phyloP scores from a whole-genome alignment of 2,797 vertebrate species.

The Phrynocephalus vlangalii region DNA sequence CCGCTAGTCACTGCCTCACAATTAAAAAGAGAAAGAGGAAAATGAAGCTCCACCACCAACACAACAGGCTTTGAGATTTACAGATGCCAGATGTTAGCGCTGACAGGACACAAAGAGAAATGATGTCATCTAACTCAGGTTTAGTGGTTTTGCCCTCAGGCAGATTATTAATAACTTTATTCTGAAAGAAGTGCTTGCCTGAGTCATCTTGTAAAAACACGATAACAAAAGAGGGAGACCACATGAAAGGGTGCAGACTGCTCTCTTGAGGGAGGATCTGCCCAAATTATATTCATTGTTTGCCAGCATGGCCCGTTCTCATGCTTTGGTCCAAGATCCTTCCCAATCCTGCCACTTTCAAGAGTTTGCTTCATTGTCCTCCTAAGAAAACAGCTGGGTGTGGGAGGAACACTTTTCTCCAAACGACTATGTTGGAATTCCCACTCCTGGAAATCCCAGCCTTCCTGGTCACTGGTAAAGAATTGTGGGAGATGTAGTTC shows the following conservation, averaged over 20 bases:
- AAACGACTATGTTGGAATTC: neutral
- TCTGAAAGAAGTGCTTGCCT: neutral
- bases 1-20: neutral
- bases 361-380: neutral
- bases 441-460: neutral
- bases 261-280: neutral
- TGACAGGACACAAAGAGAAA: neutral
- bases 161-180: neutral
- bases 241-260: neutral
- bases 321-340: neutral
- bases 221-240: neutral
- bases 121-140: neutral
- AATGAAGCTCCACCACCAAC: neutral
- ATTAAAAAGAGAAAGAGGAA: slow-evolving; percentile 6
- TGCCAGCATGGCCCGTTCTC: neutral
- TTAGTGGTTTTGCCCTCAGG: neutral
- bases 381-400: neutral
- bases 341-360: no score
- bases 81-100: neutral
- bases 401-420: neutral
- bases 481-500: neutral
- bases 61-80: neutral
- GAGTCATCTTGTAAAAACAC: neutral
- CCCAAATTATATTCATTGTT: neutral
- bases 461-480: neutral